Base-by-base conservation (phyloP, 2,888 invertebrate species). In the Tetranychus truncatus region DNA sequence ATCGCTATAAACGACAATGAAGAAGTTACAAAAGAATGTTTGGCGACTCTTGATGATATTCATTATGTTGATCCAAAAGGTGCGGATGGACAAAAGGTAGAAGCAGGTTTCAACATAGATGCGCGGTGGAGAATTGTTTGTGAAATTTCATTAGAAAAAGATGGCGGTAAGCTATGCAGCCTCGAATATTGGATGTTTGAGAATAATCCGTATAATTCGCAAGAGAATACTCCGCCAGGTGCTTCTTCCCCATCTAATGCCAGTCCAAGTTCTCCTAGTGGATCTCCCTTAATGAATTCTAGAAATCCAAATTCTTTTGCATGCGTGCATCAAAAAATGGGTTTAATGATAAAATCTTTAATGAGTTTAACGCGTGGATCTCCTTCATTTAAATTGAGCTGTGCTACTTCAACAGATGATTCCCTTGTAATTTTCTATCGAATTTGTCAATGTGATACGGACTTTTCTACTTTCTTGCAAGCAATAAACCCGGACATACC, bases 381-480 rank as follows among this genome's bases (percentile, higher is more conserved):
- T 69, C 95, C 95, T 7, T 93, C 94, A 20, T 96, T 95, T 81
- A 91, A 92, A 83, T 84, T 95, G 78, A 92, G 94, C n/a, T 76
- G 74, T 65, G 85, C 92, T 77, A 72, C 95, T 24, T 24, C 95
- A 83, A 89, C 90, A 74, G 88, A 89, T 11, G 94, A 95, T 80
- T 89, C 92, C 4, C 95, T 91, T 83, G 88, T 90, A 78, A 90
- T 96, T 79, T 91, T 89, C 81, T 95, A 95, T 83, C 88, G 90
- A 81, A 81, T 84, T 69, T 84, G 83, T 78, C 79, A 80, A 88
- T 93, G 81, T 89, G 81, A 81, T 46, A 81, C 82, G 3, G 80
- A 81, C 76, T 79, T 80, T 65, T 78, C 77, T 76, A 15, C 24
- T 11, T 73, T 76, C 66, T 15, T 75, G 15, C 24, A 20, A 24